These are phyloP conservation scores for Melanargia galathea DNA, from an alignment of 2,888 invertebrate species.

Conservation along the genomic window DNA sequence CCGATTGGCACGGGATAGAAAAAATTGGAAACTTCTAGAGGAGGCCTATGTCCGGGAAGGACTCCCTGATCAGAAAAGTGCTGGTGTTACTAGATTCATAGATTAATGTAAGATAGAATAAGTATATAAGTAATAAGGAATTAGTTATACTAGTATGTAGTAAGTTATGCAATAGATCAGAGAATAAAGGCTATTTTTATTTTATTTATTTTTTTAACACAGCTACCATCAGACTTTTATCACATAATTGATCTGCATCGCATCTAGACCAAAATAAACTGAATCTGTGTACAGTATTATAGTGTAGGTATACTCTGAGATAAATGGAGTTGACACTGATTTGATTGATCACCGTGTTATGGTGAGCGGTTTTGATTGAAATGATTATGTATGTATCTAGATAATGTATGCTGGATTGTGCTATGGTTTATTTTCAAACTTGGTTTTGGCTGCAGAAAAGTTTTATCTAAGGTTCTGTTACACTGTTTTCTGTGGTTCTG, in stretches of 20 bases:
- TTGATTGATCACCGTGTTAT: constrained; percentile 39
- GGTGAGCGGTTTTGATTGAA: constrained; percentile 25
- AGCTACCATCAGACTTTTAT: constrained; percentile 20
- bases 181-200: too few species aligned
- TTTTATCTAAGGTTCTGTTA: not conserved
- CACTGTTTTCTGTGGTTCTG: not conserved
- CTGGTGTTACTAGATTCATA: too few species aligned
- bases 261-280: constrained; percentile 26
- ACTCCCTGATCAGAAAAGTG: too few species aligned
- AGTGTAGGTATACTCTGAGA: constrained; percentile 9
- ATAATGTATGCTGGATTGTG: constrained; percentile 7
- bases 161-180: too few species aligned
- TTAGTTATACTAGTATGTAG: too few species aligned
- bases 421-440: not conserved
- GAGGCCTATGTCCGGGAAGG: too few species aligned
- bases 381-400: not conserved
- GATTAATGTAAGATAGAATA: too few species aligned
- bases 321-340: constrained; percentile 33
- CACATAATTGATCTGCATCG: constrained; percentile 32
- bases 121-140: too few species aligned
- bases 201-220: too few species aligned
- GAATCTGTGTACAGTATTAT: constrained; percentile 6
- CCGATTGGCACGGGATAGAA: too few species aligned
- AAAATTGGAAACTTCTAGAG: too few species aligned
- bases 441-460: not conserved